Evolutionary conservation across 92 coral and sea anemone species (phyloP), one percentile per base, ranked within the genome.

Genomic region (Phymanthus crucifer): DNA sequence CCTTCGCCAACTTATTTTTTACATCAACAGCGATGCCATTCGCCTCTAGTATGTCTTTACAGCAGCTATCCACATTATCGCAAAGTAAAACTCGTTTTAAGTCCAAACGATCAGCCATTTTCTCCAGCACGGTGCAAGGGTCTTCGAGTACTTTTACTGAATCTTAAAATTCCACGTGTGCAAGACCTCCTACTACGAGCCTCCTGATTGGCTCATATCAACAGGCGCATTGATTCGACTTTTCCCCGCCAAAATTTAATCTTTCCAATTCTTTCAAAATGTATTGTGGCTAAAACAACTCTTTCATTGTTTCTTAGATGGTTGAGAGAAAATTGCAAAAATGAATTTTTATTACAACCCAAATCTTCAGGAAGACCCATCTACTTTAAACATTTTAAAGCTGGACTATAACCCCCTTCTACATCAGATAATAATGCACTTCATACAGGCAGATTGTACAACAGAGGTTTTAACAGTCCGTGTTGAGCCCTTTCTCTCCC

Each of bases 21-120:
- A 88, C 80, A 78, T 93, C 94, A 61, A 88, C 99, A 9, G 83
- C 78, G 70, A 90, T 88, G 1, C 94, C 98, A 85, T 85, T 91
- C 69, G 84, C 84, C 86, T 91, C 93, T 48, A 95, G 77, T 38
- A 95, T 89, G 19, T 86, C 88, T 78, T 91, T 89, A 66, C 99
- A 95, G 78, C 99, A 91, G 76, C 79, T 79, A 74, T 95, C 94
- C 5, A 95, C 88, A 74, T 86, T 95, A 56, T 95, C 99, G 66
- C 99, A 90, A 80, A 95, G 92, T 73, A 95, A 85, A 75, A 95
- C 96, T 32, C 97, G 90, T 89, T 95, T 88, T 9, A 95, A 80
- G 56, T 95, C 91, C 47, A 91, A 58, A 12, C 91, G 81, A 89
- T 87, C 87, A 66, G 93, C 95, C 97, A 95, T 95, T 37, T 37